Percentiles rank a stretch among this genome's conserved stretches.
phyloP scores from a whole-genome alignment of 2,888 invertebrate genomes.

The Sphinx pinastri region DNA sequence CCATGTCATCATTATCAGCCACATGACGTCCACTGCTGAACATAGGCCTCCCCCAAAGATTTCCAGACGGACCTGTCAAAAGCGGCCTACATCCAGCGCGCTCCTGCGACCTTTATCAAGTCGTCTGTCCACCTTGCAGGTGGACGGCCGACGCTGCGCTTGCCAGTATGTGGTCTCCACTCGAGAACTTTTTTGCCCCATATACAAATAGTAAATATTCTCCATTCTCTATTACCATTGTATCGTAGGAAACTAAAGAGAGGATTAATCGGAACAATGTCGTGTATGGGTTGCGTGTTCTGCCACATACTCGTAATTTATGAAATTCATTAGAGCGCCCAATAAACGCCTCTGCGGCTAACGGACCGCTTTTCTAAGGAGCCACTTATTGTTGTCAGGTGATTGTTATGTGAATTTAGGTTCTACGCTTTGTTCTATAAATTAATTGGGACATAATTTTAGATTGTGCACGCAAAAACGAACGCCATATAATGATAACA shows the following conservation, averaged over 20 bases:
- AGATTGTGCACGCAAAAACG: neutral
- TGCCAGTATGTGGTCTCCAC: too few species aligned
- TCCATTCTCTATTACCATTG: neutral
- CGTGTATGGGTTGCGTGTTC: conserved; percentile 24
- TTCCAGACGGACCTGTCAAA: too few species aligned
- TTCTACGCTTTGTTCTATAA: neutral
- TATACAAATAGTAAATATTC: neutral
- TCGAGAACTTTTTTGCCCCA: too few species aligned
- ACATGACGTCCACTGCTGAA: too few species aligned
- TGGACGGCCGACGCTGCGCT: too few species aligned
- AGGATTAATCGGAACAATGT: conserved; percentile 27
- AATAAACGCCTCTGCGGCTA: conserved; percentile 24
- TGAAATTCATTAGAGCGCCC: conserved; percentile 29
- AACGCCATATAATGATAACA: too few species aligned
- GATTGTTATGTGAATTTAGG: conserved; percentile 13
- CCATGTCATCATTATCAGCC: too few species aligned
- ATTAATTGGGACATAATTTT: neutral
- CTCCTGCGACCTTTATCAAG: too few species aligned
- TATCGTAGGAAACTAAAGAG: neutral
- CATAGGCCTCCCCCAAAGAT: too few species aligned
- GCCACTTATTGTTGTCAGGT: conserved; percentile 28
- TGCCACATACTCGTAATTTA: conserved; percentile 26
- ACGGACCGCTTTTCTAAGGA: conserved; percentile 24
- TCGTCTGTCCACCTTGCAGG: too few species aligned
- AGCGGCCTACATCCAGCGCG: too few species aligned